These are phyloP conservation scores for Chiroxiphia lanceolata DNA, from an alignment of 2,797 vertebrate genomes.

Conservation along the genomic window DNA sequence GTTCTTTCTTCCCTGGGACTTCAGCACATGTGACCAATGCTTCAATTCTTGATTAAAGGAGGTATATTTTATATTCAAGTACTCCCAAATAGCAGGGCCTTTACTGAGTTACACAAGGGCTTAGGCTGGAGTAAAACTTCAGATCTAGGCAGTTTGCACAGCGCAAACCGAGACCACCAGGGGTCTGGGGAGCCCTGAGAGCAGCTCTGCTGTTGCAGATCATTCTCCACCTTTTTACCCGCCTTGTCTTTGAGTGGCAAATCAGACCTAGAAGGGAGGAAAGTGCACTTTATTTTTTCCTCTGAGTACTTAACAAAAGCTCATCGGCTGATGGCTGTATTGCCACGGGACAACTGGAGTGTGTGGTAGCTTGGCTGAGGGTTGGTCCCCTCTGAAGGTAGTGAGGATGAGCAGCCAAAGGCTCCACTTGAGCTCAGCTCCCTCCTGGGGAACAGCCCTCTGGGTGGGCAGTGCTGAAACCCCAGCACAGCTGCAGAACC, in stretches of 20 bases:
- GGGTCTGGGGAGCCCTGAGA: neutral
- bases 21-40: rapidly evolving
- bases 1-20: neutral
- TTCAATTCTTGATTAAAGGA: neutral
- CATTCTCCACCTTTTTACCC: rapidly evolving
- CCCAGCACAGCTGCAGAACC: neutral
- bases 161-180: neutral
- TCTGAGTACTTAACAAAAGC: neutral
- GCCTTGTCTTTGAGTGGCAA: rapidly evolving
- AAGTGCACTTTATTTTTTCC: rapidly evolving
- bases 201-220: neutral
- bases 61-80: neutral
- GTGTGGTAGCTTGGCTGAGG: neutral
- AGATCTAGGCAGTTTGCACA: neutral
- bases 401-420: rapidly evolving
- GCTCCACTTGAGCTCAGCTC: neutral
- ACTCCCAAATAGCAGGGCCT: neutral
- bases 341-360: rapidly evolving
- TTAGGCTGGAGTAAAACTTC: neutral
- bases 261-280: neutral
- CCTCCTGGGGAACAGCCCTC: rapidly evolving
- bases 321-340: neutral
- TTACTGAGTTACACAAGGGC: rapidly evolving
- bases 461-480: neutral
- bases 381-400: neutral